Evolutionary conservation across 2,888 invertebrate genomes (phyloP).

Genomic region (Elegia similella): DNA sequence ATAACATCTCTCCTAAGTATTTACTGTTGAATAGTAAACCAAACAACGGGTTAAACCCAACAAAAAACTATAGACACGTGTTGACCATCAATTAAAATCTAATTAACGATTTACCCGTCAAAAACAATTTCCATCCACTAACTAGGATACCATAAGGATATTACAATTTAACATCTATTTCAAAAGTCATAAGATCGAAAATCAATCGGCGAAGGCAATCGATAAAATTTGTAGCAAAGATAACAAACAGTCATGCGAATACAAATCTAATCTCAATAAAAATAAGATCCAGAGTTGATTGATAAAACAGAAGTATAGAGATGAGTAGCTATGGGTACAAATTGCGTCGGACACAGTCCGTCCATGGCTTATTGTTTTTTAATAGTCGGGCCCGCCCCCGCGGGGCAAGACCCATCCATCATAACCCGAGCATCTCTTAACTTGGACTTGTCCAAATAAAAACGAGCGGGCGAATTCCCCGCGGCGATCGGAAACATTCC

Average conservation of each 20-base stretch:
- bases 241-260: neutral
- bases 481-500: slow-evolving; percentile 67
- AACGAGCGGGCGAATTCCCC: slow-evolving; percentile 54
- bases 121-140: slow-evolving; percentile 45
- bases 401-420: slow-evolving; percentile 67
- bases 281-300: slow-evolving; percentile 11
- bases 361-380: slow-evolving; percentile 76
- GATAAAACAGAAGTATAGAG: slow-evolving; percentile 50
- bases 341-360: slow-evolving; percentile 70
- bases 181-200: slow-evolving; percentile 19
- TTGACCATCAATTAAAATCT: slow-evolving; percentile 62
- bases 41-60: slow-evolving; percentile 15
- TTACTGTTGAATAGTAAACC: neutral
- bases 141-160: slow-evolving; percentile 28
- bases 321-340: slow-evolving; percentile 59
- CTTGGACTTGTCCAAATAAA: slow-evolving; percentile 55
- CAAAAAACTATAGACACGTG: slow-evolving; percentile 40
- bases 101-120: slow-evolving; percentile 60
- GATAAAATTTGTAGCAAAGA: neutral
- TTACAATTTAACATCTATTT: neutral
- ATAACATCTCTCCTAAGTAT: neutral
- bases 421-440: slow-evolving; percentile 35
- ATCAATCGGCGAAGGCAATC: neutral
- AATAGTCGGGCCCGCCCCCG: slow-evolving; percentile 68
- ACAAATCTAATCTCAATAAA: neutral